Base-by-base conservation (phyloP, 2,113 vertebrate genomes). In the Microcebus lehilahytsara region DNA sequence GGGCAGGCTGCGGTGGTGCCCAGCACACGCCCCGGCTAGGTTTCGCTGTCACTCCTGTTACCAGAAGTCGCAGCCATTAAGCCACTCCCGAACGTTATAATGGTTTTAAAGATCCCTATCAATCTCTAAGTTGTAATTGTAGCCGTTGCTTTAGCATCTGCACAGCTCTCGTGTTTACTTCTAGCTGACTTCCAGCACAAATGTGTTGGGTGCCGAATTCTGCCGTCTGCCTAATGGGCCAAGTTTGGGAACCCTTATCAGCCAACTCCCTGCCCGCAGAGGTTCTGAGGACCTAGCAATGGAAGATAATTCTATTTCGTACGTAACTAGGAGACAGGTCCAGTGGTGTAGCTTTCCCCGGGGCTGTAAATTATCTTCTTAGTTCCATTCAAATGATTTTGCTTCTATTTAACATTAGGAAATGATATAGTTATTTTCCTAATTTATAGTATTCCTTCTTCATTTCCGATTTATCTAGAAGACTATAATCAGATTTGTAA, bases 401-500 rank as follows among this genome's bases (percentile, higher is more conserved):
- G 25, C 40, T 75, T 89, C 95, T 78, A 11, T 49, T 40, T 46
- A 85, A 56, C 67, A 32, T 77, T 14, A 79, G 77, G 6, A 87
- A 53, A 53, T 69, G 20, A 56, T 51, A 32, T 0, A 56, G 66
- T 72, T 71, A 27, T 32, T 6, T 19, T 40, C 22, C 83, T 67
- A 34, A 12, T 67, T 62, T 23, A 2, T 12, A 85, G 27, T 49
- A 56, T 40, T 42, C 60, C 37, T n/a, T 64, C 58, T 9, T 89
- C 78, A 66, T 75, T 93, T 97, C 85, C 6, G 20, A 84, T 83
- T 86, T 85, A 71, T 91, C 77, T 85, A 67, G 92, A 96, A 71
- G 86, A 79, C 64, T 56, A 0, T 94, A 46, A 77, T 96, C 84
- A 80, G 49, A 71, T 91, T 92, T 84, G 79, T 56, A 37, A 86